These are phyloP conservation scores for Oscheius myriophilus DNA, from an alignment of 2,888 invertebrate species.

Conservation along the genomic window DNA sequence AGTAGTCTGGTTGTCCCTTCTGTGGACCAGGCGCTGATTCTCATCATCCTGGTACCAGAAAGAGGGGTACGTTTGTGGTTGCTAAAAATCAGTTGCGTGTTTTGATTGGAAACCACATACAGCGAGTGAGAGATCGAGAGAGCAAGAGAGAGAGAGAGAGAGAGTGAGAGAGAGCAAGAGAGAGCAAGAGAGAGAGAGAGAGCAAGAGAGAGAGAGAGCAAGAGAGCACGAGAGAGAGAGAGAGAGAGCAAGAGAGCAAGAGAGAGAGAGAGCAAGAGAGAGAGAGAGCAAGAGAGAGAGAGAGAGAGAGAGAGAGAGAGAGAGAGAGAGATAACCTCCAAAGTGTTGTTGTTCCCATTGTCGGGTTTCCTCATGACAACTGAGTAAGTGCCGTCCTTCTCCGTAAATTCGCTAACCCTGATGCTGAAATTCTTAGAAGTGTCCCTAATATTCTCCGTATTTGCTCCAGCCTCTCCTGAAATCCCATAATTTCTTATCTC, in stretches of 20 bases:
- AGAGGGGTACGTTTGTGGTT: conserved; percentile 36
- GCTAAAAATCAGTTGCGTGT: conserved; percentile 24
- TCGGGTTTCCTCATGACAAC: conserved; percentile 35
- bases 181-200: too few relatives aligned
- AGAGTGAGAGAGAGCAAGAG: too few relatives aligned
- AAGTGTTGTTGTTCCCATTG: conserved; percentile 17
- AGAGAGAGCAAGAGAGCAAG: too few relatives aligned
- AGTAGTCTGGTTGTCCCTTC: conserved; percentile 37
- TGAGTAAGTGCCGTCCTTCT: conserved; percentile 39
- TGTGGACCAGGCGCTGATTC: conserved; percentile 38
- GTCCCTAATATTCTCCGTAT: conserved; percentile 31
- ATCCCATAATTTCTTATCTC: not conserved
- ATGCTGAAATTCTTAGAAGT: conserved; percentile 46
- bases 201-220: too few relatives aligned
- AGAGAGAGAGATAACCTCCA: too few relatives aligned
- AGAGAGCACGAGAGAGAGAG: too few relatives aligned
- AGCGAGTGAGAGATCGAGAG: too few relatives aligned
- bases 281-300: too few relatives aligned
- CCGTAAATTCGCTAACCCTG: conserved; percentile 41
- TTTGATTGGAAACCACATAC: not conserved
- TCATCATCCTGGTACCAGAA: conserved; percentile 46
- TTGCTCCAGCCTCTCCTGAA: conserved; percentile 38
- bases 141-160: too few relatives aligned
- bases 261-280: too few relatives aligned
- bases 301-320: too few relatives aligned